phyloP scores from a whole-genome alignment of 2,888 invertebrate species.

The Troglohyphantes excavatus region DNA sequence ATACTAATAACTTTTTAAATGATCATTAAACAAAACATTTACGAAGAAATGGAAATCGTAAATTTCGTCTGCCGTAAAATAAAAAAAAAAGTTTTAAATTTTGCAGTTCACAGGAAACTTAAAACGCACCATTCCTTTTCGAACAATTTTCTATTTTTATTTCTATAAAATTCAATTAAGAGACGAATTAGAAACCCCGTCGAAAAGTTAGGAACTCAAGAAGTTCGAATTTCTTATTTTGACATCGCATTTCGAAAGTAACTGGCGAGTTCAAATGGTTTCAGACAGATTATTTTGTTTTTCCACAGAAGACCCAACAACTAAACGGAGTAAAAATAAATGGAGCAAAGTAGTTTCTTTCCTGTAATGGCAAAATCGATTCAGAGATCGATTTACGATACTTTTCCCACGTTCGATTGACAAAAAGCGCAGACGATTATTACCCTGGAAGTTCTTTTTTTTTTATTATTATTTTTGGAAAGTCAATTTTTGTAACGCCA shows the following conservation, averaged over 20 bases:
- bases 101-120: too few species aligned
- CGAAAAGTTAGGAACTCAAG: background rate
- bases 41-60: too few species aligned
- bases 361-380: conserved; percentile 16
- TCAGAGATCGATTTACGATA: conserved; percentile 21
- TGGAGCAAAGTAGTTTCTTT: conserved; percentile 18
- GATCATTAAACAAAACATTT: too few species aligned
- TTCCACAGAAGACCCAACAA: background rate
- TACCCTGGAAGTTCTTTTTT: background rate
- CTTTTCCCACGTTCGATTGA: conserved; percentile 2
- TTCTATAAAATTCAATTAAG: too few species aligned
- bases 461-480: background rate
- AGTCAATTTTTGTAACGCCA: background rate
- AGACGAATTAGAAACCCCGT: too few species aligned
- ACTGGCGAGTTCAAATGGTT: too few species aligned
- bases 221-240: background rate
- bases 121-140: too few species aligned
- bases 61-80: too few species aligned
- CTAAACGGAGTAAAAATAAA: background rate
- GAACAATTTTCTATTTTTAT: too few species aligned
- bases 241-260: background rate
- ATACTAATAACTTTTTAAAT: too few species aligned
- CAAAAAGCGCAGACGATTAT: background rate
- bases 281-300: background rate
- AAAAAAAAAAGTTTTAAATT: too few species aligned